phyloP scores from a whole-genome alignment of 2,113 vertebrate genomes.

The Alectura lathami region DNA sequence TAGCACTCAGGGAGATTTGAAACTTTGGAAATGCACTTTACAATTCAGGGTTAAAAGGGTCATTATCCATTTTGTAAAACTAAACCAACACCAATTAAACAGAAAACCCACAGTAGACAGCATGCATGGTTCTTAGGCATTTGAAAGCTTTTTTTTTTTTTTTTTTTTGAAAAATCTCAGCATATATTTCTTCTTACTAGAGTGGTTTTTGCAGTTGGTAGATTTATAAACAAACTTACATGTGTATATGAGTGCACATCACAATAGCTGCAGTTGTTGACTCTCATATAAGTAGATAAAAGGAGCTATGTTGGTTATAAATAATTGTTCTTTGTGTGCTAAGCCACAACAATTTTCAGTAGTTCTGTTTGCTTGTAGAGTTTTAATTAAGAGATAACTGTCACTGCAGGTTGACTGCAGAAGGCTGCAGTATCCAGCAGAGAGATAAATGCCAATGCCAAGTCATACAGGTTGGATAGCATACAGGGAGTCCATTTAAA shows the following conservation, averaged over 20 bases:
- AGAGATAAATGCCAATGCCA: constrained; percentile 75
- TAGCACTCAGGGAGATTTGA: not conserved
- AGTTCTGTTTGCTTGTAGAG: constrained; percentile 72
- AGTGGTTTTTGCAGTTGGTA: not conserved
- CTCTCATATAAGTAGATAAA: constrained; percentile 53
- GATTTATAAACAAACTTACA: not conserved
- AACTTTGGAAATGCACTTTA: constrained; percentile 15
- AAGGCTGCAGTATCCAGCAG: constrained; percentile 77
- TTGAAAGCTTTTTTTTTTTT: constrained; percentile 34
- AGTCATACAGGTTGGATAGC: constrained; percentile 71
- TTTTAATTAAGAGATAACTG: constrained; percentile 86
- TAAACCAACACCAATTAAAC: not conserved
- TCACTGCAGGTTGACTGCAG: constrained; percentile 79
- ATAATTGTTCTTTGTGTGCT: constrained; percentile 59
- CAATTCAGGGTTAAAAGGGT: not conserved
- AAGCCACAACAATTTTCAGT: constrained; percentile 48
- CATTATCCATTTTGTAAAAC: not conserved
- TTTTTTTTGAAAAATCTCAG: not conserved
- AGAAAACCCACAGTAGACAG: not conserved
- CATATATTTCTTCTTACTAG: not conserved
- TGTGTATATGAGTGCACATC: constrained; percentile 23
- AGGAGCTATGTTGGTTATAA: constrained; percentile 54
- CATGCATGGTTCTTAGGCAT: not conserved
- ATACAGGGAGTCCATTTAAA: constrained; percentile 55
- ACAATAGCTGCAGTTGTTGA: not conserved